Base-by-base conservation (phyloP, 1,140 invertebrate species). In the Fopius arisanus region DNA sequence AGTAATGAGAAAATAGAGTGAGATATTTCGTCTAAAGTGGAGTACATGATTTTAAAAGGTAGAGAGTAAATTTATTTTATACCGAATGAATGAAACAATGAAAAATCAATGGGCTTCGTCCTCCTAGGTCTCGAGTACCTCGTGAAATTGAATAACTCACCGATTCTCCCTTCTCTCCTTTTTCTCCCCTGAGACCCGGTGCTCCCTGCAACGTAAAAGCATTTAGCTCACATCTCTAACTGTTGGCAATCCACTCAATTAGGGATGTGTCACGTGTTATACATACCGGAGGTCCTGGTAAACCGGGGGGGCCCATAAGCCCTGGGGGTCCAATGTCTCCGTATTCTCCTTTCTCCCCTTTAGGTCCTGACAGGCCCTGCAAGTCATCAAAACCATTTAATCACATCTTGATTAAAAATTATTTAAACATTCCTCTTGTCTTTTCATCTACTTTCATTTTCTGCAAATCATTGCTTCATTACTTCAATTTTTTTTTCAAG, bases 81-180 rank as follows among this genome's bases (percentile, higher is more conserved):
- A 51, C 9, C 6, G 16, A 6, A 70, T 75, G 76, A 54, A 67
- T 63, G 59, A 48, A 63, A 31, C n/a, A 31, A 23, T 37, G 54
- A 71, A 59, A 14, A 68, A 51, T 66, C 62, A 51, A 62, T 59
- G 23, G 14, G 29, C 62, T 65, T 29, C 28, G 62, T 65, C 28
- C 28, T 65, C 33, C 29, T 33, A 31, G 28, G 7, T n/a, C 54
- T 28, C 54, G 54, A 59, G 54, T 59, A 59, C 43, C 43, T 5
- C 23, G 54, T 59, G 54, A 73, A 69, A 76, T 23, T 21, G 69
- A 73, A 67, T 68, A 72, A 91, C 92, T 93, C 89, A 96, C 96
- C 91, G 95, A 96, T 90, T 97, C 95, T 51, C 95, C 95, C 85
- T 96, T 95, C 80, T 97, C 95, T 37, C 96, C 96, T 84, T 96